A percentile compares a stretch with the other conserved stretches of the same genome.
Conservation (phyloP, 2,113 vertebrate genomes). For the Phainopepla nitens region DNA sequence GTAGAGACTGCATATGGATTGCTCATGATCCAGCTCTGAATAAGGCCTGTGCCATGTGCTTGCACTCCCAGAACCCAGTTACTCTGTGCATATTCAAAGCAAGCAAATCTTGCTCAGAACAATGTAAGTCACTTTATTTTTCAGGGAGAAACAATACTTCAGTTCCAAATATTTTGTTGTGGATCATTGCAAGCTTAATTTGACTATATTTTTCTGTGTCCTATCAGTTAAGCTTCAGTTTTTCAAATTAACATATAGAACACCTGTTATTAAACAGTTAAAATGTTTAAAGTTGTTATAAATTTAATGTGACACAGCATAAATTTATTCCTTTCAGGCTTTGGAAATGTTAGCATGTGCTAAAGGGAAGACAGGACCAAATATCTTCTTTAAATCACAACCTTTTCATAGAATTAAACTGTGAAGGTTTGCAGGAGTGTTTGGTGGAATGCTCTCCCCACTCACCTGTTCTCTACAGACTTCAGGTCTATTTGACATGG, state of each 20-base stretch:
- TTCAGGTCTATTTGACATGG: neutral
- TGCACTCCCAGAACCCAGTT: neutral
- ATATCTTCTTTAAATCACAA: neutral
- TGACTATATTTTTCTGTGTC: neutral
- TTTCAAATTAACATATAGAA: neutral
- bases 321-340: neutral
- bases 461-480: neutral
- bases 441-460: neutral
- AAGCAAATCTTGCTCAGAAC: neutral
- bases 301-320: neutral
- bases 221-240: neutral
- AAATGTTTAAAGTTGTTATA: neutral
- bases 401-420: neutral
- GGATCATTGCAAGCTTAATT: neutral
- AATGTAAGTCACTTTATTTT: neutral
- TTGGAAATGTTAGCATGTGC: neutral
- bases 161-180: neutral
- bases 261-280: neutral
- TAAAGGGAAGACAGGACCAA: neutral
- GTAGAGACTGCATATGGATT: fast-evolving
- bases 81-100: neutral
- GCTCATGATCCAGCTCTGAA: neutral
- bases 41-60: neutral
- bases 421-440: neutral
- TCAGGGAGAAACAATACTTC: neutral